phyloP scores from a whole-genome alignment of 2,888 invertebrate genomes.

The Caenorhabditis sp. region DNA sequence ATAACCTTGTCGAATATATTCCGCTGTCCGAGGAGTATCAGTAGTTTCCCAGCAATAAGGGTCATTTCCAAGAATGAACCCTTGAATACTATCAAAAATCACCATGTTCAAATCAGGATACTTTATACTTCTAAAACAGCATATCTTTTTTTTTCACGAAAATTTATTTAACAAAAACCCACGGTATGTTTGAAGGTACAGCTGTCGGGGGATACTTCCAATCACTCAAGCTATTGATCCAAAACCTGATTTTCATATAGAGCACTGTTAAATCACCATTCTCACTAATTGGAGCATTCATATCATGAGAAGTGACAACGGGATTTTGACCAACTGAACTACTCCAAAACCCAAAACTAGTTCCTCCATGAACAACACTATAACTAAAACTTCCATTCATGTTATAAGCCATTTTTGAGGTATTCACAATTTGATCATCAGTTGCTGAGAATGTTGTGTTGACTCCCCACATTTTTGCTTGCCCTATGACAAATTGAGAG shows the following conservation, averaged over 20 bases:
- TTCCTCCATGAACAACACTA: conserved; percentile 63
- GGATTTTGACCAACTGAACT: conserved; percentile 39
- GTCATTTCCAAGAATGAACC: conserved; percentile 22
- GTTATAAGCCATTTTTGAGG: conserved; percentile 16
- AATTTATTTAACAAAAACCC: not conserved
- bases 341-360: conserved; percentile 62
- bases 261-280: conserved; percentile 54
- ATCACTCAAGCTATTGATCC: conserved; percentile 38
- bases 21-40: conserved; percentile 35
- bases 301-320: conserved; percentile 65
- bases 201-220: conserved; percentile 43
- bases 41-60: conserved; percentile 30
- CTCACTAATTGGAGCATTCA: conserved; percentile 63
- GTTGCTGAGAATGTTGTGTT: conserved; percentile 10
- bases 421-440: conserved; percentile 16
- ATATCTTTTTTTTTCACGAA: too few relatives aligned
- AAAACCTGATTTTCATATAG: conserved; percentile 46
- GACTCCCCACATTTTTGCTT: conserved; percentile 25
- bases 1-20: conserved; percentile 31
- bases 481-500: conserved; percentile 25
- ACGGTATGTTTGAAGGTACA: conserved; percentile 74
- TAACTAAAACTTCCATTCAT: conserved; percentile 43
- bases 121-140: not conserved
- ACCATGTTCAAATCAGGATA: conserved; percentile 22
- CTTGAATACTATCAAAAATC: conserved; percentile 30